A percentile compares a stretch with the other conserved stretches of the same genome.
phyloP scores from a whole-genome alignment of 2,888 invertebrate species.

The Pasiphila rectangulata region DNA sequence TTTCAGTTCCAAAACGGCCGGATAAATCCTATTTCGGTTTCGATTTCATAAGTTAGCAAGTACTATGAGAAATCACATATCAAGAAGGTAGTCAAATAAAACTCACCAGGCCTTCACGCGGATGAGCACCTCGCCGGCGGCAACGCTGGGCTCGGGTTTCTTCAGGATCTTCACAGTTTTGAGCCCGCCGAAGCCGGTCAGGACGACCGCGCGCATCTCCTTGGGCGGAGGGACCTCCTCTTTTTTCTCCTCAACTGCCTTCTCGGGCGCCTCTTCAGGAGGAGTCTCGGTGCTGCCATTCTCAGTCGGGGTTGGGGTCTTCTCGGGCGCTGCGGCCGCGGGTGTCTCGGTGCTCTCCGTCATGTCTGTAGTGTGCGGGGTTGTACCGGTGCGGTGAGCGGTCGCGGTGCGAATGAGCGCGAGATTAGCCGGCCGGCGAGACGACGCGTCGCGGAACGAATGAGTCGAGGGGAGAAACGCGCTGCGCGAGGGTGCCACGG shows the following conservation, averaged over 20 bases:
- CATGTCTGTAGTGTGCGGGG: constrained; percentile 53
- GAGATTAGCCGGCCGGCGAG: constrained; percentile 66
- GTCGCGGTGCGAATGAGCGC: constrained; percentile 67
- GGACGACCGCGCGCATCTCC: constrained; percentile 92
- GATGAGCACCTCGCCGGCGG: constrained; percentile 89
- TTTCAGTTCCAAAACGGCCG: neutral
- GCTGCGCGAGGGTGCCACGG: constrained; percentile 46
- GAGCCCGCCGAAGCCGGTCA: constrained; percentile 92
- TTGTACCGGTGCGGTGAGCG: constrained; percentile 57
- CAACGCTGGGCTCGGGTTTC: constrained; percentile 87
- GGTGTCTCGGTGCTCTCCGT: constrained; percentile 78
- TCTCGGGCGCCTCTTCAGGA: constrained; percentile 75
- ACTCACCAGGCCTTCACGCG: constrained; percentile 93
- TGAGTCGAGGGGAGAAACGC: constrained; percentile 72
- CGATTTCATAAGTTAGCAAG: no score
- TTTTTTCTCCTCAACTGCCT: constrained; percentile 78
- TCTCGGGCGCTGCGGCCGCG: constrained; percentile 77
- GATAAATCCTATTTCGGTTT: neutral
- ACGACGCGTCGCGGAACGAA: constrained; percentile 77
- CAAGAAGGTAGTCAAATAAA: constrained; percentile 26
- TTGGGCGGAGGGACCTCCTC: constrained; percentile 83
- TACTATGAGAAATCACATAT: no score
- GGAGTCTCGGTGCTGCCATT: constrained; percentile 74
- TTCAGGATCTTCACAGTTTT: constrained; percentile 91
- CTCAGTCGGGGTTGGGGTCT: constrained; percentile 80